phyloP scores from a whole-genome alignment of 2,113 vertebrate species.

The Pithys albifrons region DNA sequence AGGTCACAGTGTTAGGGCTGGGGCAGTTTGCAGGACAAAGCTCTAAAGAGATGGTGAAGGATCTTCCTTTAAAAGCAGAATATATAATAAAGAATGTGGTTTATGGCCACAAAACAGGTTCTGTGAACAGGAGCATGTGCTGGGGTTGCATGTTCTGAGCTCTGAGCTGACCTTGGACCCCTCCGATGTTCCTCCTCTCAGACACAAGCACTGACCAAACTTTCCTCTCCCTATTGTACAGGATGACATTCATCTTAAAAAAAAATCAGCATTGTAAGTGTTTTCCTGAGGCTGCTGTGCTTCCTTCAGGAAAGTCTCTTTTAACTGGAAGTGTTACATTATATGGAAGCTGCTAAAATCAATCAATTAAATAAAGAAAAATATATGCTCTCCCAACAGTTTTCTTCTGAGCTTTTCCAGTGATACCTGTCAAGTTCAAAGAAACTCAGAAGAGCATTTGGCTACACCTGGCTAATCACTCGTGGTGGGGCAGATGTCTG shows the following conservation, averaged over 20 bases:
- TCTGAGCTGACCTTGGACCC: not conserved
- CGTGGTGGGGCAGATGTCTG: fast-evolving
- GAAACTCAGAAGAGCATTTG: not conserved
- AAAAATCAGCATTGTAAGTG: not conserved
- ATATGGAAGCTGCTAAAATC: not conserved
- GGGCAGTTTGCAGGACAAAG: not conserved
- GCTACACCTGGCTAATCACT: not conserved
- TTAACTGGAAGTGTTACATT: not conserved
- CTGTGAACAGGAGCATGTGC: not conserved
- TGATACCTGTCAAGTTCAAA: not conserved
- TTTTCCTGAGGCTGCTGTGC: not conserved
- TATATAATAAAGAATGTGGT: not conserved
- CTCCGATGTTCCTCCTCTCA: not conserved
- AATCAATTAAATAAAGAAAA: too few species aligned
- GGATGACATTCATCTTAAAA: not conserved
- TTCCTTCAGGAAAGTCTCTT: not conserved
- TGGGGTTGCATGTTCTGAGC: not conserved
- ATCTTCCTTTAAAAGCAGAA: not conserved
- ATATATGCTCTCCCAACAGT: not conserved
- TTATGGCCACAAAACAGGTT: not conserved
- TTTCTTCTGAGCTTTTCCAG: not conserved
- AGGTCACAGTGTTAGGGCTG: not conserved
- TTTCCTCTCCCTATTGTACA: not conserved
- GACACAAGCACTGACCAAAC: not conserved
- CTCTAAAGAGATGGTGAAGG: not conserved